phyloP scores from a whole-genome alignment of 2,113 vertebrate genomes.

The Chloropsis cyanopogon region DNA sequence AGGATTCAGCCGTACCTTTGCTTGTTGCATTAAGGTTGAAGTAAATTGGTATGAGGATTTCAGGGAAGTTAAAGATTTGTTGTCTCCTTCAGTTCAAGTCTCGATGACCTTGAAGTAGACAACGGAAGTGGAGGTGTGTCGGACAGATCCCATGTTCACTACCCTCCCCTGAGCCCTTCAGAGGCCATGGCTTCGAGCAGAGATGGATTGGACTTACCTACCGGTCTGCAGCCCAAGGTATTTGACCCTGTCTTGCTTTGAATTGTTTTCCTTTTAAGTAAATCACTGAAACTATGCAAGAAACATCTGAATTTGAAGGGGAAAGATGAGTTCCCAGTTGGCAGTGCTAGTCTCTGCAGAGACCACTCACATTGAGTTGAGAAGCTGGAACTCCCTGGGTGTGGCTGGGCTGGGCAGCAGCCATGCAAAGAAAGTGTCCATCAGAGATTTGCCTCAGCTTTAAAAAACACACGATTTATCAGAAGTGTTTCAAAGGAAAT shows the following conservation, averaged over 20 bases:
- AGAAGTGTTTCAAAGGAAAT: neutral
- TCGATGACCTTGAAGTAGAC: conserved; percentile 87
- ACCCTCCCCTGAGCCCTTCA: conserved; percentile 44
- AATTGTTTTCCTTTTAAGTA: neutral
- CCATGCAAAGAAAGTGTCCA: neutral
- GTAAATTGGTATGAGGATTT: neutral
- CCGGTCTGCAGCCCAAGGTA: conserved; percentile 77
- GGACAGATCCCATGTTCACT: conserved; percentile 3
- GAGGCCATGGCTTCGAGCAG: conserved; percentile 48
- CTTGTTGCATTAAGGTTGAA: neutral
- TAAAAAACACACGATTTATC: neutral
- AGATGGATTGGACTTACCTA: conserved; percentile 70
- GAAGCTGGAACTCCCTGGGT: neutral
- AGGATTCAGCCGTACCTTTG: neutral
- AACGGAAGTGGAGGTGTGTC: conserved; percentile 71
- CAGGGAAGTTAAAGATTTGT: neutral
- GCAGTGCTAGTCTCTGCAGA: neutral
- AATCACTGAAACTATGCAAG: neutral
- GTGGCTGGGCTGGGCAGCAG: neutral
- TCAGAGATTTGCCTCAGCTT: neutral
- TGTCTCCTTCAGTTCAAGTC: conserved; percentile 78
- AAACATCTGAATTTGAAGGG: neutral
- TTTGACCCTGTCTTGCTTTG: neutral
- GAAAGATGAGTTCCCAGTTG: neutral
- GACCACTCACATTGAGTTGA: neutral